These are phyloP conservation scores for Mythimna lalbum DNA, from an alignment of 2,888 invertebrate species.

Conservation along the genomic window DNA sequence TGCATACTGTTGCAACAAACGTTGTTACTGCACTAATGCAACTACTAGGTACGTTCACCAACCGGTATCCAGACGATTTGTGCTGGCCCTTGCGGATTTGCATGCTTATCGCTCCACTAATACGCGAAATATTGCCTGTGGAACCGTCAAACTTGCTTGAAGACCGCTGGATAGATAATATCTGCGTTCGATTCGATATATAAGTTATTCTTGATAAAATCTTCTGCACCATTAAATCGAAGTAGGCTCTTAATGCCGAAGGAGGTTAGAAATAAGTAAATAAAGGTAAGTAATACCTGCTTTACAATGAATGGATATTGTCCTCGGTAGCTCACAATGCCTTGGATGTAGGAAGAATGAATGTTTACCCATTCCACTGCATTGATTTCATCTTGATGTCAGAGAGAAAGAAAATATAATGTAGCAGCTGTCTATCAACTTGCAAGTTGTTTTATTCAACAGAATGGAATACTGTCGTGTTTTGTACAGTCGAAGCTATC, in stretches of 20 bases:
- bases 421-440: constrained; percentile 54
- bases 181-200: constrained; percentile 40
- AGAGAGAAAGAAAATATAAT: constrained; percentile 41
- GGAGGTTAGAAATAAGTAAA: constrained; percentile 47
- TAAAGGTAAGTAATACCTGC: constrained; percentile 42
- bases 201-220: constrained; percentile 47
- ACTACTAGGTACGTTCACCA: constrained; percentile 78
- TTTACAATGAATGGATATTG: constrained; percentile 46
- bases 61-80: constrained; percentile 72
- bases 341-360: constrained; percentile 51
- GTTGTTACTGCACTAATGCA: constrained; percentile 81
- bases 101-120: constrained; percentile 69
- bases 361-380: constrained; percentile 58
- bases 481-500: background rate
- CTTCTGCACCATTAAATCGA: constrained; percentile 42
- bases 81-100: constrained; percentile 69
- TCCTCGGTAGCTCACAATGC: constrained; percentile 47
- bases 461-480: constrained; percentile 19
- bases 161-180: constrained; percentile 46
- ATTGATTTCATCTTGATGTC: constrained; percentile 45
- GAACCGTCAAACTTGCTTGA: constrained; percentile 54
- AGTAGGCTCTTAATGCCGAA: constrained; percentile 25
- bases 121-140: constrained; percentile 59
- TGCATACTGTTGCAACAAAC: constrained; percentile 85
- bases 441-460: constrained; percentile 55